Base-by-base conservation (phyloP, 2,888 invertebrate genomes). In the Halocaridina rubra region DNA sequence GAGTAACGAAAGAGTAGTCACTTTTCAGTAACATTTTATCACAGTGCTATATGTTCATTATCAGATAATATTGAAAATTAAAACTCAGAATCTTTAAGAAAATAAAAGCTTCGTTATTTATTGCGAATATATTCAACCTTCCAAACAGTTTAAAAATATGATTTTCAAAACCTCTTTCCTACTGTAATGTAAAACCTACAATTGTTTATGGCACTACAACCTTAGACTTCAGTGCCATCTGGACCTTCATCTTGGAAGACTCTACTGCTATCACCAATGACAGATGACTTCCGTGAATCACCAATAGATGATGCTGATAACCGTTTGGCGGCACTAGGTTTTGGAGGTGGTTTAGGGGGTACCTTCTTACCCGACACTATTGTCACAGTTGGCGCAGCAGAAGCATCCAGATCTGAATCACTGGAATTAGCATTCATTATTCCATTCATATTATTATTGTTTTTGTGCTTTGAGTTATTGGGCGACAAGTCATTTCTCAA, bases 261-360 rank as follows among this genome's bases (percentile, higher is more conserved):
- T 29, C 82, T 27, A 22, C 57, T 81, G 10, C 69, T 77, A 27
- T 80, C 75, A 10, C 82, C 78, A n/a, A 30, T 75, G 19, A 67
- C 16, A 13, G 85, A 80, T 19, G 77, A 33, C 59, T 86, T 86
- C 46, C 67, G 72, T 3, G 77, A 72, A 29, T 88, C 87, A 32
- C 87, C 64, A 5, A 69, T 77, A 39, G 87, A 88, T 5, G 87
- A 71, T 16, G 86, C 85, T n/a, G 88, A 88, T 10, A 88, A 76
- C 39, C 87, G 81, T 80, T 89, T 89, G 67, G 79, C 71, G 67
- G 79, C 71, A 27, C 67, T 85, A 39, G 88, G 85, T 85, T 89
- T 89, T 53, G 89, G 89, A 4, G 86, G 86, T 1, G 89, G 90
- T 59, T 89, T 89, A 39, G 89, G 89, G 10, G 90, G 89, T 7